These are phyloP conservation scores for Catocala sponsa DNA, from an alignment of 2,888 invertebrate species.

Conservation along the genomic window DNA sequence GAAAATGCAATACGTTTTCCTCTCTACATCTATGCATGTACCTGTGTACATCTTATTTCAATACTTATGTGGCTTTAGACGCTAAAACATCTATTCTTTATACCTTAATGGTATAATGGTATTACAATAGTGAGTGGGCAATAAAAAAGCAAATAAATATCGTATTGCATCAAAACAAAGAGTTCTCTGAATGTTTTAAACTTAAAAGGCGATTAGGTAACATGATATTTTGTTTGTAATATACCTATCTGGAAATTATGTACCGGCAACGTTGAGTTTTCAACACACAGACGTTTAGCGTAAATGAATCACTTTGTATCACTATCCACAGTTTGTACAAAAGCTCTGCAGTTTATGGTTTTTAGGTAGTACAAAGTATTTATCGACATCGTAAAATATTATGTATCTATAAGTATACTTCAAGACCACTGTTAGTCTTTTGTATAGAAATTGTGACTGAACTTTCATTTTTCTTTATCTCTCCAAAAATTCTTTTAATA, in stretches of 20 bases:
- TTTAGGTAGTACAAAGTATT: not conserved
- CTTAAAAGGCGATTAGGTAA: constrained; percentile 21
- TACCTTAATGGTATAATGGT: constrained; percentile 9
- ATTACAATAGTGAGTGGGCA: constrained; percentile 12
- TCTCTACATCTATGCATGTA: not conserved
- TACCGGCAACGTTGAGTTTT: constrained; percentile 7
- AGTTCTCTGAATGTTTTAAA: constrained; percentile 16
- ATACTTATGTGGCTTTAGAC: not conserved
- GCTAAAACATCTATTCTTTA: constrained; percentile 12
- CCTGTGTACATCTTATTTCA: not conserved
- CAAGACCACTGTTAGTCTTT: too few relatives aligned
- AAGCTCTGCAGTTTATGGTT: not conserved
- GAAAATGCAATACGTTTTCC: too few relatives aligned
- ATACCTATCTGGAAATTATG: constrained; percentile 10
- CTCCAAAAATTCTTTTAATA: too few relatives aligned
- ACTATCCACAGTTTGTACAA: not conserved
- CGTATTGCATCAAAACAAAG: constrained; percentile 17
- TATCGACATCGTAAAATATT: too few relatives aligned
- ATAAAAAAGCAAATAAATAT: constrained; percentile 22
- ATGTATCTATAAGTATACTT: too few relatives aligned
- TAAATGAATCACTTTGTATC: constrained; percentile 1
- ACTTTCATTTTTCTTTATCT: too few relatives aligned
- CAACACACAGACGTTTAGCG: not conserved
- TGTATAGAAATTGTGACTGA: too few relatives aligned
- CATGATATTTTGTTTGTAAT: constrained; percentile 14